A percentile compares a stretch with the other conserved stretches of the same genome.
These are phyloP conservation scores for Myotis pilosus DNA, from an alignment of 2,797 vertebrate species.

Conservation along the genomic window DNA sequence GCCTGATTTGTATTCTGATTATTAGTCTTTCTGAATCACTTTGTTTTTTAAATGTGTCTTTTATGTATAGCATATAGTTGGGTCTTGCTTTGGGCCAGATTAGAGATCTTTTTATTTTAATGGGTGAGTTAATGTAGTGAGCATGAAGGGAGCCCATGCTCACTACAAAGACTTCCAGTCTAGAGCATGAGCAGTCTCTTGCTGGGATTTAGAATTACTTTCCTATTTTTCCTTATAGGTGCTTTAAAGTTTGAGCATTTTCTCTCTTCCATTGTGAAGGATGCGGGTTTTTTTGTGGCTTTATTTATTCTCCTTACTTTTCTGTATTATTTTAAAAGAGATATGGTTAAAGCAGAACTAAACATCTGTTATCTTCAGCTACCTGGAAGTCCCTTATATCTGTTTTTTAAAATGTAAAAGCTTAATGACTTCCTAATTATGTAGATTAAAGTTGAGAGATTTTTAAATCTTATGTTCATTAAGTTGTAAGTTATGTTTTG, in stretches of 20 bases:
- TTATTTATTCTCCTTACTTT: constrained; percentile 37
- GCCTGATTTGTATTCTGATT: background rate
- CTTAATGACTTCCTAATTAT: constrained; percentile 29
- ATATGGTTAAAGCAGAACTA: background rate
- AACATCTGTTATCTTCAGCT: background rate
- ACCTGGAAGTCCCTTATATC: background rate
- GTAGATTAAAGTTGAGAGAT: background rate
- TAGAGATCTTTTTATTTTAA: background rate
- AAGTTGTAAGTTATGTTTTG: constrained; percentile 24
- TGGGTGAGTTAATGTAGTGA: background rate
- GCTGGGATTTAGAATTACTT: background rate
- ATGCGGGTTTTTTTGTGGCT: background rate
- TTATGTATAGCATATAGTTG: background rate
- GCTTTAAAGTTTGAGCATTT: constrained; percentile 6
- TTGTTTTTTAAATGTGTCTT: constrained; percentile 26
- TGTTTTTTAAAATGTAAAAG: constrained; percentile 23
- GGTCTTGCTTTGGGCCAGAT: background rate
- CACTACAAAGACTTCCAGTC: background rate
- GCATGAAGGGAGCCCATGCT: background rate
- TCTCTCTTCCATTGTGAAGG: background rate
- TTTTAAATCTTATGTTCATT: constrained; percentile 30
- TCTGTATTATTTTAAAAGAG: background rate
- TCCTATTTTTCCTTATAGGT: background rate
- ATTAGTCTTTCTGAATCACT: constrained; percentile 4
- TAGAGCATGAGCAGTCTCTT: background rate